Conservation (phyloP, 2,113 vertebrate genomes). For the Anarhynchus alexandrinus region DNA sequence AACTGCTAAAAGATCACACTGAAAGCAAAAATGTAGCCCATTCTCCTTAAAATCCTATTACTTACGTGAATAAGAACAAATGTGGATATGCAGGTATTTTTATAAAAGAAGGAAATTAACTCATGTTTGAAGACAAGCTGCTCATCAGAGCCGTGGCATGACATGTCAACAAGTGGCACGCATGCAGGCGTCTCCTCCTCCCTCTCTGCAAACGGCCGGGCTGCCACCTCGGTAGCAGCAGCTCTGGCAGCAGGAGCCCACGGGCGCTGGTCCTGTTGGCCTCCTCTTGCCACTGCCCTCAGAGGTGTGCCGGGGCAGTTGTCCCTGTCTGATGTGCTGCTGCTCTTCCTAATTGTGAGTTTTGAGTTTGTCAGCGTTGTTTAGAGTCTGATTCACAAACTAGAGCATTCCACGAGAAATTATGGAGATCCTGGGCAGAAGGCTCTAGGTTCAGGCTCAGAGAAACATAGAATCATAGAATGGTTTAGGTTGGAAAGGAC, state of each 20-base stretch:
- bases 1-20: background rate
- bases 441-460: background rate
- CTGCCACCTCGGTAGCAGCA: fast-evolving
- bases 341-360: background rate
- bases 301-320: background rate
- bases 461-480: no score
- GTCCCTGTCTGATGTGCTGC: background rate
- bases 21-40: background rate
- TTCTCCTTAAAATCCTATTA: background rate
- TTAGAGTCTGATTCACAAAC: background rate
- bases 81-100: background rate
- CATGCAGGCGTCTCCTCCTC: fast-evolving
- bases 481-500: no score
- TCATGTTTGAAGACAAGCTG: background rate
- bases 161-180: fast-evolving
- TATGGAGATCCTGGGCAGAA: background rate
- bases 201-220: background rate
- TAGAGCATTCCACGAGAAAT: background rate
- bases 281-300: background rate
- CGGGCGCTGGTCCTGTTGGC: background rate
- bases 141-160: background rate
- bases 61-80: fast-evolving
- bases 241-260: background rate
- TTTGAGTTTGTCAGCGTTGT: background rate
- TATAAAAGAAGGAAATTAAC: background rate